These are phyloP conservation scores for Torymus aiolomorphi DNA, from an alignment of 2,888 invertebrate genomes.

Conservation along the genomic window DNA sequence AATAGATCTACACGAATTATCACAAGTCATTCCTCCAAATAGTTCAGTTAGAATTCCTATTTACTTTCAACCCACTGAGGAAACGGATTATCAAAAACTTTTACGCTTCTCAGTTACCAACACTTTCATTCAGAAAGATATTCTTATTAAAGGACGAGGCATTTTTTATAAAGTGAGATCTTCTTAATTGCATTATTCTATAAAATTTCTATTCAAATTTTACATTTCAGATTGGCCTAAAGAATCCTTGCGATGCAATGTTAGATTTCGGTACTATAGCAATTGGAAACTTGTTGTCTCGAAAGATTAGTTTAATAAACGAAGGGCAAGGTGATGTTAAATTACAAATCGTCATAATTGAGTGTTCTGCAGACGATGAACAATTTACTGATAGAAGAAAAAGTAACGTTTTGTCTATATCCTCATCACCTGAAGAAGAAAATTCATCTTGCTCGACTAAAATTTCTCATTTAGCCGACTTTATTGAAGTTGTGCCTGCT, in stretches of 20 bases:
- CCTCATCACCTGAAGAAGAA: too few species aligned
- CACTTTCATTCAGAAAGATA: conserved; percentile 76
- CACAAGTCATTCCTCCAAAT: conserved; percentile 75
- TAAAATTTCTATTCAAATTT: neutral
- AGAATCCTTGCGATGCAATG: conserved; percentile 72
- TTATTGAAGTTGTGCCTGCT: conserved; percentile 69
- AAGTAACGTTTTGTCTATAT: too few species aligned
- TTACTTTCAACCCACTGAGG: conserved; percentile 78
- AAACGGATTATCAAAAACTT: conserved; percentile 77
- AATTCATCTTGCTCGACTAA: neutral
- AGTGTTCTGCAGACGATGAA: conserved; percentile 63
- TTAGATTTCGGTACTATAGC: conserved; percentile 72
- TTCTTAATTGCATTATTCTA: too few species aligned
- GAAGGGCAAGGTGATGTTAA: conserved; percentile 78
- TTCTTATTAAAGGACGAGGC: conserved; percentile 79
- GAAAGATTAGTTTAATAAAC: conserved; percentile 79
- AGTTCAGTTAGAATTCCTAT: conserved; percentile 76
- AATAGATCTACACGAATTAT: conserved; percentile 74
- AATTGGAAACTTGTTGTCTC: conserved; percentile 77
- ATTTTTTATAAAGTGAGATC: conserved; percentile 67
- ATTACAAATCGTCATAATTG: conserved; percentile 77
- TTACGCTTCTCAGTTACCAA: conserved; percentile 78
- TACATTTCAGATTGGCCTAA: conserved; percentile 68
- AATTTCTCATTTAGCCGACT: conserved; percentile 55
- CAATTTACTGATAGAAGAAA: too few species aligned